Percentiles rank a stretch among this genome's conserved stretches.
These are phyloP conservation scores for Octopus bimaculoides DNA, from an alignment of 1,140 invertebrate genomes.

Conservation along the genomic window DNA sequence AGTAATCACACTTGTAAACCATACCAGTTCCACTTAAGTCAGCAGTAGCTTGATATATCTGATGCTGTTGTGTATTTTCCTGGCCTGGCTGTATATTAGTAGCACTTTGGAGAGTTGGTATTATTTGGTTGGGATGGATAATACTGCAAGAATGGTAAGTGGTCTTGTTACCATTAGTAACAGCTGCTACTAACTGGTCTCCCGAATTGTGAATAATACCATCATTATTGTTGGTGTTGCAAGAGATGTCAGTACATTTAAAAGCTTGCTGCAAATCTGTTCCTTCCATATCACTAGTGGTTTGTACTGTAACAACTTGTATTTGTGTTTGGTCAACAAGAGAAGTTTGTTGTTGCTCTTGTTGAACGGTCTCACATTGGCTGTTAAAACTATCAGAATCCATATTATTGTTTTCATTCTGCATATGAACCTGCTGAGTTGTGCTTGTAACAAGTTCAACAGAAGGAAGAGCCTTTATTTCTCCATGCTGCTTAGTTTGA, in stretches of 20 bases:
- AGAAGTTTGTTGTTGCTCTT: neutral
- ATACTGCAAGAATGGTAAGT: neutral
- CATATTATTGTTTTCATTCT: neutral
- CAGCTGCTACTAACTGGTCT: neutral
- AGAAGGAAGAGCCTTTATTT: neutral
- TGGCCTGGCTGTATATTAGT: neutral
- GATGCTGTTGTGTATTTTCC: neutral
- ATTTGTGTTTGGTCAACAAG: neutral
- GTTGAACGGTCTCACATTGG: neutral
- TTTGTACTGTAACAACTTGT: neutral
- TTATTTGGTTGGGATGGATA: neutral
- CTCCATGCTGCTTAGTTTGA: constrained; percentile 31
- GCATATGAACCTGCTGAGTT: neutral
- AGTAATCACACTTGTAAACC: constrained; percentile 10
- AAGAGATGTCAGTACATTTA: neutral
- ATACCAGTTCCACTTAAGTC: neutral
- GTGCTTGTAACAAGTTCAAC: neutral
- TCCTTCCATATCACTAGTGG: neutral
- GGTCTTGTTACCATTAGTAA: neutral
- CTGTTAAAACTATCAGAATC: neutral
- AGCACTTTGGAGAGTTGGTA: constrained; percentile 15
- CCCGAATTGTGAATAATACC: neutral
- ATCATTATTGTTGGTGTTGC: neutral
- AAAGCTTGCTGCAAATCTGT: neutral
- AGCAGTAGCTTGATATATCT: neutral